These are phyloP conservation scores for Synaphobranchus kaupii DNA, from an alignment of 2,797 vertebrate species.

Conservation along the genomic window DNA sequence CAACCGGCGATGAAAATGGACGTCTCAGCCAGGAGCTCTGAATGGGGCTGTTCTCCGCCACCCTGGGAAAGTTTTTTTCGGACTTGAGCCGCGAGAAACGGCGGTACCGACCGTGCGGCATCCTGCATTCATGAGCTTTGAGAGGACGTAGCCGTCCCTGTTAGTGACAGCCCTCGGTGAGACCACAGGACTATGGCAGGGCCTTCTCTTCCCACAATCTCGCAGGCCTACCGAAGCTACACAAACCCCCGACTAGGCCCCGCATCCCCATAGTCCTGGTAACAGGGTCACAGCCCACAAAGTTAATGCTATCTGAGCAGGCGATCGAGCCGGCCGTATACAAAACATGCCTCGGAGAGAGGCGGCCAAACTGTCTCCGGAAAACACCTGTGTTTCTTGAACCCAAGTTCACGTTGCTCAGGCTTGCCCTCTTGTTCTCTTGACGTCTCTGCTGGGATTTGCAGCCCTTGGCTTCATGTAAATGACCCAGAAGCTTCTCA, in stretches of 20 bases:
- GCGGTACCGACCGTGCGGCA: too few species aligned
- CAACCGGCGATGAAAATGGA: not conserved
- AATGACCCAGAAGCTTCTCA: too few species aligned
- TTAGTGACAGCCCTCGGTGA: not conserved
- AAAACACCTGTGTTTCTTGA: not conserved
- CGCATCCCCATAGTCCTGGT: not conserved
- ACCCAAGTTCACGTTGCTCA: not conserved
- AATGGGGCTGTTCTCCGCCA: not conserved
- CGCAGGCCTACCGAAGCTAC: not conserved
- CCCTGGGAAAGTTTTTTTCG: not conserved
- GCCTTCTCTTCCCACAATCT: not conserved
- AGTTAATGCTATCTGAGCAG: not conserved
- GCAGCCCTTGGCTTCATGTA: too few species aligned
- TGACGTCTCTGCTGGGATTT: not conserved
- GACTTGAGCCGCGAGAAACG: too few species aligned
- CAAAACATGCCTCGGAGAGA: not conserved
- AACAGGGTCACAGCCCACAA: not conserved
- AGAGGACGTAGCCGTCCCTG: not conserved
- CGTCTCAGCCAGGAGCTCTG: not conserved
- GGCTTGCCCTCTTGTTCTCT: not conserved
- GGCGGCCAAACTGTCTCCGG: not conserved
- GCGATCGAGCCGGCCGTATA: not conserved
- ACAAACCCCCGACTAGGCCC: not conserved
- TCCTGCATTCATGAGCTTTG: not conserved
- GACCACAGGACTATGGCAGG: not conserved